These are phyloP conservation scores for Atta cephalotes DNA, from an alignment of 1,140 invertebrate species.

Conservation along the genomic window DNA sequence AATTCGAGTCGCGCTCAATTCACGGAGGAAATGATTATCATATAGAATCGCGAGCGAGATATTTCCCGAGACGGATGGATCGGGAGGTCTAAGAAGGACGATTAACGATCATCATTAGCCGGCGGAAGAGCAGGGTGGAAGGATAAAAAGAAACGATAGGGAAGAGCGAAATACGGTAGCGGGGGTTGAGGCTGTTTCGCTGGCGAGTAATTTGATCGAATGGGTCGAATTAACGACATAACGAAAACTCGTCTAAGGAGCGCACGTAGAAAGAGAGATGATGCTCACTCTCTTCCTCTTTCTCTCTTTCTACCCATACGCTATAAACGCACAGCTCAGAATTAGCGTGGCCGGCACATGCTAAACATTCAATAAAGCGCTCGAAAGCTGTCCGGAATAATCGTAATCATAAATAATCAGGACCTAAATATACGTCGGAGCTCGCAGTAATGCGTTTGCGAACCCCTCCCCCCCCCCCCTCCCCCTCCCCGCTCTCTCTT, in stretches of 20 bases:
- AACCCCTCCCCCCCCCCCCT: neutral
- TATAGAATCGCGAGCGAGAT: conserved; percentile 56
- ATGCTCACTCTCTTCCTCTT: neutral
- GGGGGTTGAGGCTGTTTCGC: conserved; percentile 55
- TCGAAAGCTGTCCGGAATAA: conserved; percentile 84
- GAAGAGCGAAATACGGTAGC: neutral
- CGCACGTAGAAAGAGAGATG: conserved; percentile 69
- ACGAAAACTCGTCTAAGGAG: conserved; percentile 72
- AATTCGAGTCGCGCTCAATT: conserved; percentile 28
- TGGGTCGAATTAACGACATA: conserved; percentile 73
- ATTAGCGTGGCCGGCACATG: conserved; percentile 84
- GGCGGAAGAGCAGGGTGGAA: conserved; percentile 50
- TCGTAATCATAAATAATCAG: conserved; percentile 85
- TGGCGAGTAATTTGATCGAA: conserved; percentile 73
- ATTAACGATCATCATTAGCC: conserved; percentile 70
- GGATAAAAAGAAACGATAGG: conserved; percentile 54
- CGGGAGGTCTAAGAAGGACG: conserved; percentile 62
- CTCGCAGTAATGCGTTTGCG: conserved; percentile 73
- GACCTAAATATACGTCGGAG: conserved; percentile 84
- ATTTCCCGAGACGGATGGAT: conserved; percentile 34
- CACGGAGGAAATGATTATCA: conserved; percentile 58
- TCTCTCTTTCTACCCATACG: conserved; percentile 54
- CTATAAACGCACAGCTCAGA: conserved; percentile 79
- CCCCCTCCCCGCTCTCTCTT: neutral
- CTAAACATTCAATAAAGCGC: conserved; percentile 85